Conservation (phyloP, 2,797 vertebrate genomes). For the Vultur gryphus region DNA sequence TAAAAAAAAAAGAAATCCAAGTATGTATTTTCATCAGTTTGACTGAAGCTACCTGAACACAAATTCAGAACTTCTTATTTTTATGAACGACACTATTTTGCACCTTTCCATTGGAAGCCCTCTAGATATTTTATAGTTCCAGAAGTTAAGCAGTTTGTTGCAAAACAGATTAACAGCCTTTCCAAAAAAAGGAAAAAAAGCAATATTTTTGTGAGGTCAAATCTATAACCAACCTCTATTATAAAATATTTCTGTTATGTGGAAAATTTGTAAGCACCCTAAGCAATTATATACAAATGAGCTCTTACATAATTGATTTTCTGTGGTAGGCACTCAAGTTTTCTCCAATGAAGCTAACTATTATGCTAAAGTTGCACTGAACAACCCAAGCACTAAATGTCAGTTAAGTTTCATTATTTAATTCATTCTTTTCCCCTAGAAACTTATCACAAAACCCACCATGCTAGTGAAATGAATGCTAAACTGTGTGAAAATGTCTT, state of each 20-base stretch:
- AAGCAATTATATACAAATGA: slow-evolving; percentile 69
- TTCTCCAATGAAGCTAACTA: slow-evolving; percentile 55
- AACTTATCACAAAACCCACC: slow-evolving; percentile 1
- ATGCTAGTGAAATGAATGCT: slow-evolving; percentile 15
- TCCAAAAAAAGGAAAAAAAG: background rate
- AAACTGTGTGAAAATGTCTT: slow-evolving; percentile 14
- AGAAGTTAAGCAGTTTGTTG: slow-evolving; percentile 56
- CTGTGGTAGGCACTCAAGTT: slow-evolving; percentile 63
- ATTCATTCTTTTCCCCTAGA: background rate
- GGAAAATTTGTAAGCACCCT: slow-evolving; percentile 68
- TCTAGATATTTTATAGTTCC: slow-evolving; percentile 35
- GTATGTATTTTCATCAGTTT: background rate
- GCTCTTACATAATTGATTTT: slow-evolving; percentile 72
- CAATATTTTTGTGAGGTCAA: slow-evolving; percentile 63
- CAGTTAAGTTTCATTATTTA: slow-evolving; percentile 47
- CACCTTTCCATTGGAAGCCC: background rate
- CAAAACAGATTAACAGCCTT: slow-evolving; percentile 58
- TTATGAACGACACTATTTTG: background rate
- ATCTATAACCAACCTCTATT: slow-evolving; percentile 75
- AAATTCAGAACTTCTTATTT: background rate
- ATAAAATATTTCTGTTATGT: slow-evolving; percentile 61
- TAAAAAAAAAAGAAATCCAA: background rate
- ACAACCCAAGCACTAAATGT: slow-evolving; percentile 52
- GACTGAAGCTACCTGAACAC: background rate
- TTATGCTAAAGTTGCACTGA: slow-evolving; percentile 45